Evolutionary conservation across 2,113 vertebrate genomes (phyloP).

Genomic region (Cettia cetti): DNA sequence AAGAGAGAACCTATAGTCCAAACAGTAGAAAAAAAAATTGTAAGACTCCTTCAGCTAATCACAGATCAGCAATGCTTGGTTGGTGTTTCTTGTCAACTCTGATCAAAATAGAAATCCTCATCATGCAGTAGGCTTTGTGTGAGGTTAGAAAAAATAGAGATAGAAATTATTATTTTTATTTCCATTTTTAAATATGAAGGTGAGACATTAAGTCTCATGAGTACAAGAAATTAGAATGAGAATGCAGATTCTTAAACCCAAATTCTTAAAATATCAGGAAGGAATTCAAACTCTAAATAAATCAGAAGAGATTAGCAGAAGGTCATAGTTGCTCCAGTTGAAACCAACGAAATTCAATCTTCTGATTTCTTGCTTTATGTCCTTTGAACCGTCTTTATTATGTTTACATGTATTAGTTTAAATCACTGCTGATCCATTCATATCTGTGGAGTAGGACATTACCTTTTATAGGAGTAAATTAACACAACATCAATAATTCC

Average conservation of each 20-base stretch:
- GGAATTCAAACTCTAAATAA: not conserved
- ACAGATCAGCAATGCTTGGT: not conserved
- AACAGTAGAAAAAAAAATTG: not conserved
- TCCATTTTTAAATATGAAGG: not conserved
- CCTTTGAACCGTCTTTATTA: not conserved
- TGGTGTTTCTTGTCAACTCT: not conserved
- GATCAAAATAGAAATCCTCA: not conserved
- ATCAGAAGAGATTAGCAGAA: not conserved
- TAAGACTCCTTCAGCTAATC: not conserved
- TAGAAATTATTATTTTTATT: not conserved
- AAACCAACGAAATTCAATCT: not conserved
- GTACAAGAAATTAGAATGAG: not conserved
- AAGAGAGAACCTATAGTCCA: not conserved
- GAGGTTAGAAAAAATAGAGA: not conserved
- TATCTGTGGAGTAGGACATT: not conserved
- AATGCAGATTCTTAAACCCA: not conserved
- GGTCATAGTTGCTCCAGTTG: not conserved
- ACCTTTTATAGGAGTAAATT: not conserved
- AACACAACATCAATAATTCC: not conserved
- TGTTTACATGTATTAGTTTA: not conserved
- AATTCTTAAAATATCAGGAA: not conserved
- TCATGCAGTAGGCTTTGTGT: not conserved
- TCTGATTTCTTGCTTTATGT: not conserved
- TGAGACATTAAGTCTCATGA: not conserved
- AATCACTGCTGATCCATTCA: not conserved